phyloP scores from a whole-genome alignment of 2,888 invertebrate genomes.

The Drosophila eohydei region DNA sequence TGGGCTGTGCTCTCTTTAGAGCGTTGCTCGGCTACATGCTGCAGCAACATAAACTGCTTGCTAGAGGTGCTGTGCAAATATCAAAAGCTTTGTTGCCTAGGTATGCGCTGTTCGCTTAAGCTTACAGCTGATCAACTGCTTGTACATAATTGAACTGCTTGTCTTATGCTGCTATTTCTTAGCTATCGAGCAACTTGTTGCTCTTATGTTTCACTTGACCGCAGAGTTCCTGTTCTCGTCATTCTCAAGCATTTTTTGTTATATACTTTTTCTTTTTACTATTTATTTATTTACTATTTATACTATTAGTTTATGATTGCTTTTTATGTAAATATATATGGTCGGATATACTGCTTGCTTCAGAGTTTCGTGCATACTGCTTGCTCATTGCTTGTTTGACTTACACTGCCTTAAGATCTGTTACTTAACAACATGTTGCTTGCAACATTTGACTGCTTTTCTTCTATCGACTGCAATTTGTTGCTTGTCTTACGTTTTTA shows the following conservation, averaged over 20 bases:
- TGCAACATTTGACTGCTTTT: conserved; percentile 14
- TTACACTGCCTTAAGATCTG: conserved; percentile 13
- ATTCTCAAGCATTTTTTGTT: no score
- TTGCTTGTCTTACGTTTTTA: neutral
- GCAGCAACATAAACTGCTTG: conserved; percentile 16
- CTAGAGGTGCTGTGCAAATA: neutral
- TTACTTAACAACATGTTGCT: neutral
- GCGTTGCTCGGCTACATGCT: conserved; percentile 21
- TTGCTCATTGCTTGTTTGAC: neutral
- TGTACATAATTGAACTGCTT: neutral
- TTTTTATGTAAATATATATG: no score
- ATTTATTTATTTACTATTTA: no score
- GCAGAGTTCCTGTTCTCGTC: no score
- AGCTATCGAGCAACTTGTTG: no score
- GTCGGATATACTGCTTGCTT: neutral
- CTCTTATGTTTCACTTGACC: no score
- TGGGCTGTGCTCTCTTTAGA: conserved; percentile 5
- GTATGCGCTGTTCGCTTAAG: neutral
- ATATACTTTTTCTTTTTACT: no score
- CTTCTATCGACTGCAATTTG: no score
- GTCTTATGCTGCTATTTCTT: no score
- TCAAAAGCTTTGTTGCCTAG: neutral
- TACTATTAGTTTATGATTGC: no score
- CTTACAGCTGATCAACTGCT: conserved; percentile 8
- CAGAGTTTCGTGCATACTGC: neutral